Evolutionary conservation across 2,113 vertebrate genomes (phyloP).

Genomic region (Malurus elegans): DNA sequence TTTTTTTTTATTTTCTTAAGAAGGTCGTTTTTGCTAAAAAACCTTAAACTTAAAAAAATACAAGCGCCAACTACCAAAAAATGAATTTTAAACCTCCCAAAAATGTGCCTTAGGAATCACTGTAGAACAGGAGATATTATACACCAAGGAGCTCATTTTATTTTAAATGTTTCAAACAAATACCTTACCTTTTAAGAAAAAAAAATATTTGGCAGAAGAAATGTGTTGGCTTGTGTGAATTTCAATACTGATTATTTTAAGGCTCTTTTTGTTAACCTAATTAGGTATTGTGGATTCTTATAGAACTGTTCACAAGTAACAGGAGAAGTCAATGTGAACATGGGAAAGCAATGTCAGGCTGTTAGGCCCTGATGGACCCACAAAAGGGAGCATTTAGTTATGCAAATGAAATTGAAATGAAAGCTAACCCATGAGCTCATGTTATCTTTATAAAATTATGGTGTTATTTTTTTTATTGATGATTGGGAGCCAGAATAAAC

Average conservation of each 20-base stretch:
- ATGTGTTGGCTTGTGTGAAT: not conserved
- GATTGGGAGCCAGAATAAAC: not conserved
- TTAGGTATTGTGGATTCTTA: not conserved
- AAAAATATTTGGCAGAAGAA: not conserved
- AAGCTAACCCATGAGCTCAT: not conserved
- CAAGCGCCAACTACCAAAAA: not conserved
- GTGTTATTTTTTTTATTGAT: not conserved
- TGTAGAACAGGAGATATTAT: not conserved
- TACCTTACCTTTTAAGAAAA: not conserved
- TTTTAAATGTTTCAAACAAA: not conserved
- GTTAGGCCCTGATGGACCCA: not conserved
- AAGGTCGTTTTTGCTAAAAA: not conserved
- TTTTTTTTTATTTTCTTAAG: not conserved
- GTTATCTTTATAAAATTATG: not conserved
- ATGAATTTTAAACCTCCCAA: accelerated
- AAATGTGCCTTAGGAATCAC: not conserved
- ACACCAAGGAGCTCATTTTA: not conserved
- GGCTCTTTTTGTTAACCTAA: not conserved
- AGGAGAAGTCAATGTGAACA: not conserved
- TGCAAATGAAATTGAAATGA: not conserved
- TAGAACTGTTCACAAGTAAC: not conserved
- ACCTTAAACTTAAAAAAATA: not conserved
- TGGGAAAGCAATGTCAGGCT: not conserved
- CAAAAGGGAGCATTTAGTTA: not conserved
- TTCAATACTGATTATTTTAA: not conserved